Evolutionary conservation across 2,888 invertebrate genomes (phyloP).

Genomic region (Drosophila cognata): DNA sequence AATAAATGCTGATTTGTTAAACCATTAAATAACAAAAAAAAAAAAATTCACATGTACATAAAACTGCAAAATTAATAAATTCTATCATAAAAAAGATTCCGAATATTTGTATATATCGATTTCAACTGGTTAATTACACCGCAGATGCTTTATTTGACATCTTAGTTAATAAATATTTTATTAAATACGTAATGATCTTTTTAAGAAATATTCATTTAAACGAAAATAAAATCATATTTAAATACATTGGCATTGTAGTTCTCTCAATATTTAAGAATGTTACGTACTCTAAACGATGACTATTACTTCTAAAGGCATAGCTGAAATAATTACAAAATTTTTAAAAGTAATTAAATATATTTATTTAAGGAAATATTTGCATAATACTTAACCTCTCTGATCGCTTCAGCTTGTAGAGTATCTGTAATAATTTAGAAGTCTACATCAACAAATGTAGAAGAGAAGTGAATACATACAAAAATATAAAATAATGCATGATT

Average conservation of each 20-base stretch:
- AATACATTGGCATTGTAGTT: background rate
- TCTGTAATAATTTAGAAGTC: background rate
- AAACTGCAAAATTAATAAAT: slow-evolving; percentile 25
- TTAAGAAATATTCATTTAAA: background rate
- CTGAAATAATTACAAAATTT: background rate
- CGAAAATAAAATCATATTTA: background rate
- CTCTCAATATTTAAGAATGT: background rate
- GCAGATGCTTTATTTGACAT: background rate
- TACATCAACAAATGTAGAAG: background rate
- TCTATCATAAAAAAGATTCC: background rate
- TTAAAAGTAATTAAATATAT: background rate
- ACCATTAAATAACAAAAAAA: background rate
- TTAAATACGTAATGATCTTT: background rate
- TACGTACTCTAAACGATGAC: background rate
- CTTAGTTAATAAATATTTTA: background rate
- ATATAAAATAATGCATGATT: background rate
- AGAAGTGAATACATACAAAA: background rate
- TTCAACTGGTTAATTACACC: background rate
- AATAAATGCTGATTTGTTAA: slow-evolving; percentile 9
- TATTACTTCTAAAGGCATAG: background rate
- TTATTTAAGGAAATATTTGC: background rate
- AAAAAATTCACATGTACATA: slow-evolving; percentile 32
- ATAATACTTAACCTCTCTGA: background rate
- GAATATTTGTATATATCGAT: background rate
- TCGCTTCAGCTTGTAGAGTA: background rate